Evolutionary conservation across 2,888 invertebrate species (phyloP).

Genomic region (Bursaphelenchus okinawaensis): DNA sequence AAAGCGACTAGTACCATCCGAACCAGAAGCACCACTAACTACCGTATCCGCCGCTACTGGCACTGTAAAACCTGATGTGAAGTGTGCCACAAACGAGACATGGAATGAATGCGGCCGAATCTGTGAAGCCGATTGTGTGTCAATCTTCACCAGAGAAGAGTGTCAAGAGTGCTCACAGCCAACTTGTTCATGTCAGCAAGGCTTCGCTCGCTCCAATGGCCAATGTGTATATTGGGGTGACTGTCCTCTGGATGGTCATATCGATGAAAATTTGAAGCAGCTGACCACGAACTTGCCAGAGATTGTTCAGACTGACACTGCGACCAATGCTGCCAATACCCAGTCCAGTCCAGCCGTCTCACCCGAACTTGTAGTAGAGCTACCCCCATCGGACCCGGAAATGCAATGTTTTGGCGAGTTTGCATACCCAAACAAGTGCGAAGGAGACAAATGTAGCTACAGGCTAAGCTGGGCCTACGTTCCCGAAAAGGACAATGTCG

Average conservation of each 20-base stretch:
- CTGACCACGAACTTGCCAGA: constrained; percentile 9
- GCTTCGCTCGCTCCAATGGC: constrained; percentile 44
- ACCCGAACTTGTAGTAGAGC: constrained; percentile 1
- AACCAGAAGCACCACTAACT: neutral
- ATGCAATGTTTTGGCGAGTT: constrained; percentile 47
- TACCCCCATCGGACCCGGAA: neutral
- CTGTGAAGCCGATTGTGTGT: constrained; percentile 54
- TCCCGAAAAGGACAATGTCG: constrained; percentile 52
- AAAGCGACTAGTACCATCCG: constrained; percentile 13
- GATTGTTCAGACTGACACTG: constrained; percentile 9
- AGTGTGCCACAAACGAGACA: constrained; percentile 51
- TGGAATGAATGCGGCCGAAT: constrained; percentile 52
- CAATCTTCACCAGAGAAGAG: constrained; percentile 51
- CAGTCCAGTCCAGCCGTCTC: neutral
- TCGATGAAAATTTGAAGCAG: neutral
- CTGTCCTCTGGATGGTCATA: constrained; percentile 33
- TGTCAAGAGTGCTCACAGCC: constrained; percentile 48
- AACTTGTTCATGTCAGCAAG: constrained; percentile 51
- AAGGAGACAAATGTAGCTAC: constrained; percentile 44
- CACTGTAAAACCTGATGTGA: constrained; percentile 7
- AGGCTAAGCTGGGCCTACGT: constrained; percentile 50
- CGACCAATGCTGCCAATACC: constrained; percentile 3
- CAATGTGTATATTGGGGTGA: constrained; percentile 56
- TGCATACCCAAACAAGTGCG: constrained; percentile 51
- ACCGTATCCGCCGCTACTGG: neutral